phyloP scores from a whole-genome alignment of 2,113 vertebrate species.

The Taurulus bubalis region DNA sequence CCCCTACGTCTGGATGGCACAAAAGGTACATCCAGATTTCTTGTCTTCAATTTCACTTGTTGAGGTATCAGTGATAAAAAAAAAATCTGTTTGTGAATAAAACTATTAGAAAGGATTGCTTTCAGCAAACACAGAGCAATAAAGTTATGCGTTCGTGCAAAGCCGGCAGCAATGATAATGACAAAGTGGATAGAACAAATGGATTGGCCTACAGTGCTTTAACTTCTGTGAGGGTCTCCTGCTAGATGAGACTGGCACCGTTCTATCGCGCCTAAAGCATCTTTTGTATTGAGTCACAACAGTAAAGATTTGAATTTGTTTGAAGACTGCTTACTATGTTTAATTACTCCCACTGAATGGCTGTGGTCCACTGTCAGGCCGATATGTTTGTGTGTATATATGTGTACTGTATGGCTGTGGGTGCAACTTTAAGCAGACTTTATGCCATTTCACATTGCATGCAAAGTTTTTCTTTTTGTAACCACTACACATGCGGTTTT shows the following conservation, averaged over 20 bases:
- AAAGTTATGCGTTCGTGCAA: not conserved
- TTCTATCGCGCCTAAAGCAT: not conserved
- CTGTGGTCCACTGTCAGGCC: no score
- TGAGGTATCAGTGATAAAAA: not conserved
- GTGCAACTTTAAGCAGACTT: no score
- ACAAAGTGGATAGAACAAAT: constrained; percentile 28
- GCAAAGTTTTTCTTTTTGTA: no score
- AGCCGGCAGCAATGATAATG: constrained; percentile 14
- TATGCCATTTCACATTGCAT: no score
- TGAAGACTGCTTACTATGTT: constrained; percentile 37
- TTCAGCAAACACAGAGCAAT: constrained; percentile 24
- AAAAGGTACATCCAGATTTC: constrained; percentile 9
- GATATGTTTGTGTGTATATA: constrained; percentile 2
- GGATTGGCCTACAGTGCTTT: constrained; percentile 12
- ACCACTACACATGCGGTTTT: not conserved
- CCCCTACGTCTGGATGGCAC: not conserved
- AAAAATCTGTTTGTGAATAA: constrained; percentile 15
- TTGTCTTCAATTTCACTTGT: not conserved
- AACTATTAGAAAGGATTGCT: constrained; percentile 29
- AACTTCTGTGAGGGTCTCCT: constrained; percentile 18
- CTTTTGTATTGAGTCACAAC: no score
- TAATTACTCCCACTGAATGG: constrained; percentile 52
- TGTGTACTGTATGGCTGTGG: not conserved
- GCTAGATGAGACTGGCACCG: not conserved
- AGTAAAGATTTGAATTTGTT: constrained; percentile 27